Conservation (phyloP, 2,113 vertebrate species). For the Ursus arctos region DNA sequence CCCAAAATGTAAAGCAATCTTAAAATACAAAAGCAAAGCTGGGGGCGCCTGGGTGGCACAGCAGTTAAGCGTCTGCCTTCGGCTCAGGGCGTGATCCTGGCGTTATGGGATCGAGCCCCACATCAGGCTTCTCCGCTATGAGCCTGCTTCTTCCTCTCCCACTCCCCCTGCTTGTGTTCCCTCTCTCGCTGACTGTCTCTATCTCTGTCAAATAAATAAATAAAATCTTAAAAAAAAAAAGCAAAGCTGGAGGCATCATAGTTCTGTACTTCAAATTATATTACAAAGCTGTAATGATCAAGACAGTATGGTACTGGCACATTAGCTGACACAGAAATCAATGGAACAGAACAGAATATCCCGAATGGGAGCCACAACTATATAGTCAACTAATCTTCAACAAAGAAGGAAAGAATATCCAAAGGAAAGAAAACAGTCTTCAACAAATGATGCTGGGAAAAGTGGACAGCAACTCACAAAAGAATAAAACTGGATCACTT, state of each 20-base stretch:
- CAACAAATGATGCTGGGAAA: neutral
- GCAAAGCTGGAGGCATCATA: neutral
- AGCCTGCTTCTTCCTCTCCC: no score
- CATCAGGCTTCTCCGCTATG: no score
- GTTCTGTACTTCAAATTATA: neutral
- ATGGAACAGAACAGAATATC: neutral
- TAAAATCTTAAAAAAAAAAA: neutral
- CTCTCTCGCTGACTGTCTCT: no score
- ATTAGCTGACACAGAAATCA: neutral
- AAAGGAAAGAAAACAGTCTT: neutral
- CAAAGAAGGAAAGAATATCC: neutral
- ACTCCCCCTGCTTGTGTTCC: no score
- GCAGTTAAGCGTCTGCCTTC: no score
- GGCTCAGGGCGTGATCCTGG: no score
- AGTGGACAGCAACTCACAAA: neutral
- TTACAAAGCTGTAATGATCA: neutral
- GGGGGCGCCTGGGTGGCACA: no score
- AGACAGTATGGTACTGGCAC: neutral
- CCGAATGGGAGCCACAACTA: neutral
- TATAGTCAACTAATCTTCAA: neutral
- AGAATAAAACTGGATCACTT: neutral
- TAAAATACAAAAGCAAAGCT: neutral
- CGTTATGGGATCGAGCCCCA: no score
- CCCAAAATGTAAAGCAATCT: neutral
- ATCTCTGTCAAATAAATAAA: no score